These are phyloP conservation scores for Urechis unicinctus DNA, from an alignment of 2,888 invertebrate species.

Conservation along the genomic window DNA sequence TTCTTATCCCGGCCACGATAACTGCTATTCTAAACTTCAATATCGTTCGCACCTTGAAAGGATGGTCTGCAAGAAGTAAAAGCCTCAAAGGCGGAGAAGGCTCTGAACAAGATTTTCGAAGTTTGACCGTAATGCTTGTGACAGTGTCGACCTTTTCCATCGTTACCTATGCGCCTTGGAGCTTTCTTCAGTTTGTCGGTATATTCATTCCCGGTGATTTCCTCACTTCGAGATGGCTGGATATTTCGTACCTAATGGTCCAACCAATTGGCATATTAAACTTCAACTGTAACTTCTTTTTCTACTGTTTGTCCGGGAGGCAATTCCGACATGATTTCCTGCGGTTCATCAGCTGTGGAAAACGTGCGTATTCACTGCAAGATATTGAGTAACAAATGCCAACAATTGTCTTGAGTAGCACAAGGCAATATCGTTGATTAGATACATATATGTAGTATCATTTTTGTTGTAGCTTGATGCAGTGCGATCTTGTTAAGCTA, in stretches of 20 bases:
- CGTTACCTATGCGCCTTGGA: not conserved
- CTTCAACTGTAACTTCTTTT: not conserved
- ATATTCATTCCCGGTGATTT: not conserved
- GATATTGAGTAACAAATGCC: too few species aligned
- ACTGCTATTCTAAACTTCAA: not conserved
- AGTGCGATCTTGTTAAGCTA: too few species aligned
- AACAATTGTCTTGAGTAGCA: too few species aligned
- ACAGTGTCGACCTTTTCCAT: not conserved
- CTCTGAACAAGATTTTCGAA: not conserved
- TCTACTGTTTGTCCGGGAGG: not conserved
- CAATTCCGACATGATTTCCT: not conserved
- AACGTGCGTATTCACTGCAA: too few species aligned
- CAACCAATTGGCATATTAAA: not conserved
- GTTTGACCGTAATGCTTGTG: slow-evolving; percentile 1
- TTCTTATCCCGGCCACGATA: not conserved
- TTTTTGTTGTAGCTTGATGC: too few species aligned
- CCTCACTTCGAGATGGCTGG: not conserved
- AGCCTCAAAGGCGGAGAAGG: not conserved
- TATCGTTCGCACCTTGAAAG: not conserved
- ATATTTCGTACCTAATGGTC: too few species aligned
- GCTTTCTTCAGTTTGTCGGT: too few species aligned
- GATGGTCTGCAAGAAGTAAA: not conserved
- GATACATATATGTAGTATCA: too few species aligned
- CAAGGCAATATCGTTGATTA: too few species aligned
- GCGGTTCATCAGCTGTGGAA: not conserved